A percentile compares a stretch with the other conserved stretches of the same genome.
phyloP scores from a whole-genome alignment of 2,888 invertebrate species.

The Troides aeacus region DNA sequence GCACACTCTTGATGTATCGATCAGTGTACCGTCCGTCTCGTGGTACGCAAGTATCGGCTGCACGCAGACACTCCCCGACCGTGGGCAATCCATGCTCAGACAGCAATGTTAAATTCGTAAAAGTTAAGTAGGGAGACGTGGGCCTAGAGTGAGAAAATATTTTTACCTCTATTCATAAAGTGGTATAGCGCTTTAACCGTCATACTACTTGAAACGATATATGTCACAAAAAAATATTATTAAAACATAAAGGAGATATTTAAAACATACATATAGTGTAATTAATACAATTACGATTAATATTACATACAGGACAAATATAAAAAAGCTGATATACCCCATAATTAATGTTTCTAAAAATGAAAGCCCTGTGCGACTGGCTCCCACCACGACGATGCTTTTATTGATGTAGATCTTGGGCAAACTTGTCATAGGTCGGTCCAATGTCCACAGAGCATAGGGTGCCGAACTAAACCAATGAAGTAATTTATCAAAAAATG shows the following conservation, averaged over 20 bases:
- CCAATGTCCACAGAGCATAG: conserved; percentile 80
- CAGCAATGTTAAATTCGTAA: conserved; percentile 85
- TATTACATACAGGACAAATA: background rate
- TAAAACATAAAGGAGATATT: too few relatives aligned
- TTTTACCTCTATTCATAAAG: background rate
- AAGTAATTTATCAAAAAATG: background rate
- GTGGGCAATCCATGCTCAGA: conserved; percentile 83
- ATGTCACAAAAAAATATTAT: too few relatives aligned
- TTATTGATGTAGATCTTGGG: conserved; percentile 77
- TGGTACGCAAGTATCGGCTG: conserved; percentile 74
- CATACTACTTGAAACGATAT: too few relatives aligned
- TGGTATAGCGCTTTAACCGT: background rate
- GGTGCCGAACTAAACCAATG: conserved; percentile 45
- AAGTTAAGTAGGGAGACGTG: conserved; percentile 74
- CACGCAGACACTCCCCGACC: conserved; percentile 58
- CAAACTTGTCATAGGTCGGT: conserved; percentile 71
- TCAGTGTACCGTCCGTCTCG: conserved; percentile 76
- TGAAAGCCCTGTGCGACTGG: conserved; percentile 81
- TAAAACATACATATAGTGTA: too few relatives aligned
- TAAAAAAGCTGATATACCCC: conserved; percentile 52
- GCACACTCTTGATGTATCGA: conserved; percentile 78
- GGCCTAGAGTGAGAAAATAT: conserved; percentile 47
- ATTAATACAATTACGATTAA: too few relatives aligned
- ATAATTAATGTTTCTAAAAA: conserved; percentile 82
- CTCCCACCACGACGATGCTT: conserved; percentile 83